These are phyloP conservation scores for Oriolus oriolus DNA, from an alignment of 2,113 vertebrate genomes.

Conservation along the genomic window DNA sequence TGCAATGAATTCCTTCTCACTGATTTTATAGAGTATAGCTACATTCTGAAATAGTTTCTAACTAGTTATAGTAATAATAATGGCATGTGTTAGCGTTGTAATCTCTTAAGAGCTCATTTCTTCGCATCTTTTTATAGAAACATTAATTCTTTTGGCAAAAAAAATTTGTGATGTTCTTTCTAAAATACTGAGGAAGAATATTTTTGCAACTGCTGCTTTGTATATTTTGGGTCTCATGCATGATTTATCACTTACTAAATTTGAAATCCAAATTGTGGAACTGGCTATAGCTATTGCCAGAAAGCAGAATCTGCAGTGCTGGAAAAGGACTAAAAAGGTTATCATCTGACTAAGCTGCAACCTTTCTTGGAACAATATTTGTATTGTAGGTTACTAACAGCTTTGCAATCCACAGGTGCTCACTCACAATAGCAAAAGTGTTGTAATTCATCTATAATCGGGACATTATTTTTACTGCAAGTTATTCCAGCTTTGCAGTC, in stretches of 20 bases:
- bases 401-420: conserved; percentile 25
- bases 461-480: conserved; percentile 37
- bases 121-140: conserved; percentile 52
- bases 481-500: conserved; percentile 35
- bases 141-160: conserved; percentile 59
- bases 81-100: not conserved
- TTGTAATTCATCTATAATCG: conserved; percentile 12
- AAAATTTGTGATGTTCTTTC: conserved; percentile 45
- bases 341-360: conserved; percentile 33
- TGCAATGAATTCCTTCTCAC: conserved; percentile 2
- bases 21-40: not conserved
- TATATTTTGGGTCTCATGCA: conserved; percentile 67
- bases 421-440: conserved; percentile 43
- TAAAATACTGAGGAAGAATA: conserved; percentile 56
- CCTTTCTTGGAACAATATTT: conserved; percentile 8
- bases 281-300: conserved; percentile 62
- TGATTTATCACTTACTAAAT: conserved; percentile 74
- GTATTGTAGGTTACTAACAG: not conserved
- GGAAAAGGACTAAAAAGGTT: conserved; percentile 53
- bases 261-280: conserved; percentile 68
- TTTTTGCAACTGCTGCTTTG: conserved; percentile 53
- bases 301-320: conserved; percentile 46
- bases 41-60: conserved; percentile 13
- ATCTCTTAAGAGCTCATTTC: conserved; percentile 31
- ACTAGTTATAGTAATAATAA: conserved; percentile 43